These are phyloP conservation scores for Galeruca laticollis DNA, from an alignment of 2,888 invertebrate species.

Conservation along the genomic window DNA sequence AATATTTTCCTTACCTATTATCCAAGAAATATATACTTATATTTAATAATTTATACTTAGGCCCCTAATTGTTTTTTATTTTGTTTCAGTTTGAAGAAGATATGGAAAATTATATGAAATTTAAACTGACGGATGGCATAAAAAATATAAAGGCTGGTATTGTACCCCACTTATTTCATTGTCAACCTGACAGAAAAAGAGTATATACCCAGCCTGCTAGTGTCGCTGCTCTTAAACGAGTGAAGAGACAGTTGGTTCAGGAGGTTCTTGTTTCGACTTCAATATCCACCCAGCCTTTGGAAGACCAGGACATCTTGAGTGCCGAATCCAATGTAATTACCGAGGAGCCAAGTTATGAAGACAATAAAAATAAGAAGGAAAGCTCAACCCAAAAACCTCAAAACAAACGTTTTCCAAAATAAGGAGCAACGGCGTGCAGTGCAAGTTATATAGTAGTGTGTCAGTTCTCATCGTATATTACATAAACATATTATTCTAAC, in stretches of 20 bases:
- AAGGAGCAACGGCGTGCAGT: background rate
- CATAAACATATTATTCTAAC: no score
- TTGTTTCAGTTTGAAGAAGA: constrained; percentile 41
- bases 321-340: no score
- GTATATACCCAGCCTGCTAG: constrained; percentile 11
- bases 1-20: no score
- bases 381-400: background rate
- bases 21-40: no score
- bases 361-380: background rate
- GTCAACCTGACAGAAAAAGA: constrained; percentile 44
- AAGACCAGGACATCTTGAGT: no score
- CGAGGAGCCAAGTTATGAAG: no score
- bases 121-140: constrained; percentile 44
- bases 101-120: constrained; percentile 46
- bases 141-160: constrained; percentile 41
- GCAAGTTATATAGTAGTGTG: background rate
- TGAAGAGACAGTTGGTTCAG: background rate
- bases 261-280: background rate
- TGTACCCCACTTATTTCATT: constrained; percentile 49
- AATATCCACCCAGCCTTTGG: background rate
- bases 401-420: background rate
- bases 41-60: no score
- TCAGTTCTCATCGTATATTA: no score
- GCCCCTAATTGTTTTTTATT: background rate
- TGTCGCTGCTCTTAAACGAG: background rate